Evolutionary conservation across 2,113 vertebrate genomes (phyloP).

Genomic region (Synodontis membranacea): DNA sequence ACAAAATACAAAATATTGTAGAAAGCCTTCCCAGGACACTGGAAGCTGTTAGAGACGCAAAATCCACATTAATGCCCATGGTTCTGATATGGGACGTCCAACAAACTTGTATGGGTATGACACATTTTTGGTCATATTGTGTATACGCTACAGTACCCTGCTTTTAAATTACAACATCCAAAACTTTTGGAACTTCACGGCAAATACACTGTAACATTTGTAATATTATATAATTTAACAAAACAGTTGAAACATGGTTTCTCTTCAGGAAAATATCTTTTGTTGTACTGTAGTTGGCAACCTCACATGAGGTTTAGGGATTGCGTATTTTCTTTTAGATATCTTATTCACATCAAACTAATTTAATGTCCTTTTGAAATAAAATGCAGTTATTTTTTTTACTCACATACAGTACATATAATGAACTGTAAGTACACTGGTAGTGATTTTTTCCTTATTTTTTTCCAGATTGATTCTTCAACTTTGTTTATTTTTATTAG

Average conservation of each 20-base stretch:
- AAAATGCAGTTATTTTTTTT: neutral
- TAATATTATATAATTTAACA: neutral
- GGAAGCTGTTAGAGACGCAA: neutral
- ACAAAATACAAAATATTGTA: neutral
- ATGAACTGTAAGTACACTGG: neutral
- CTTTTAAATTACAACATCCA: neutral
- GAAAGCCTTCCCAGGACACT: neutral
- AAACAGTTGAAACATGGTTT: neutral
- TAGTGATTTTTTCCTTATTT: neutral
- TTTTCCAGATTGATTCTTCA: neutral
- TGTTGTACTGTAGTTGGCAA: neutral
- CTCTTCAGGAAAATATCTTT: neutral
- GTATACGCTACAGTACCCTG: neutral
- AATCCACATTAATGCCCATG: neutral
- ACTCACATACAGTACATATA: neutral
- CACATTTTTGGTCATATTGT: neutral
- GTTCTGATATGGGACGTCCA: neutral
- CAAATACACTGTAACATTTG: neutral
- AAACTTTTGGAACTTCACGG: neutral
- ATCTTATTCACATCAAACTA: slow-evolving; percentile 1
- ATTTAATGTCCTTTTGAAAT: neutral
- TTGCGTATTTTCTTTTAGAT: neutral
- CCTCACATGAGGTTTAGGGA: neutral
- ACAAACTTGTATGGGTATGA: neutral
- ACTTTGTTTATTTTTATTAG: neutral